A percentile compares a stretch with the other conserved stretches of the same genome.
phyloP scores from a whole-genome alignment of 2,113 vertebrate genomes.

The Amphilophus citrinellus region DNA sequence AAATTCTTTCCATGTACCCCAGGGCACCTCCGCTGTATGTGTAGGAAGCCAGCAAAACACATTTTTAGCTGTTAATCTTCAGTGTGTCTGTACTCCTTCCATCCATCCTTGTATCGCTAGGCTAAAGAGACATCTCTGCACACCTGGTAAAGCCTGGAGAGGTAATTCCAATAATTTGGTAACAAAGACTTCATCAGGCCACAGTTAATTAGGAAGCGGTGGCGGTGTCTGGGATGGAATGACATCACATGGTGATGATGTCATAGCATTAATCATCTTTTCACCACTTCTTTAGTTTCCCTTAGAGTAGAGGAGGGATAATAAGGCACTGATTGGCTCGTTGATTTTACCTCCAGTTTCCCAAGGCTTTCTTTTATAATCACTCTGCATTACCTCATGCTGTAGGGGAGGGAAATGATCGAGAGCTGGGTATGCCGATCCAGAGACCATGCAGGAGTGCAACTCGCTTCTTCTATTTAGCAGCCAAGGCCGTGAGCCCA shows the following conservation, averaged over 20 bases:
- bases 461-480: constrained; percentile 30
- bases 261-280: constrained; percentile 43
- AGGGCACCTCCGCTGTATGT: not conserved
- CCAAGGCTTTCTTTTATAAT: constrained; percentile 49
- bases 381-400: constrained; percentile 58
- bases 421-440: constrained; percentile 6
- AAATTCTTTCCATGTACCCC: constrained; percentile 15
- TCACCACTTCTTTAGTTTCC: constrained; percentile 26
- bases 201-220: constrained; percentile 9
- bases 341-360: constrained; percentile 58
- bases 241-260: constrained; percentile 47
- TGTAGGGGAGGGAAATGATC: constrained; percentile 12
- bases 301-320: constrained; percentile 30
- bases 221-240: constrained; percentile 8
- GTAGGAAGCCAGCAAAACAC: constrained; percentile 37
- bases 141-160: constrained; percentile 57
- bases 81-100: not conserved
- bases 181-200: constrained; percentile 39
- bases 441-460: constrained; percentile 16
- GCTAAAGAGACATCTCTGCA: constrained; percentile 43
- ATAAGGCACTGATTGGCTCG: constrained; percentile 59
- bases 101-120: constrained; percentile 10
- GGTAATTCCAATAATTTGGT: constrained; percentile 56
- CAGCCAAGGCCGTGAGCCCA: constrained; percentile 42
- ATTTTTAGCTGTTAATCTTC: constrained; percentile 31